Evolutionary conservation across 2,113 vertebrate species (phyloP).

Genomic region (Atlantisia rogersi): DNA sequence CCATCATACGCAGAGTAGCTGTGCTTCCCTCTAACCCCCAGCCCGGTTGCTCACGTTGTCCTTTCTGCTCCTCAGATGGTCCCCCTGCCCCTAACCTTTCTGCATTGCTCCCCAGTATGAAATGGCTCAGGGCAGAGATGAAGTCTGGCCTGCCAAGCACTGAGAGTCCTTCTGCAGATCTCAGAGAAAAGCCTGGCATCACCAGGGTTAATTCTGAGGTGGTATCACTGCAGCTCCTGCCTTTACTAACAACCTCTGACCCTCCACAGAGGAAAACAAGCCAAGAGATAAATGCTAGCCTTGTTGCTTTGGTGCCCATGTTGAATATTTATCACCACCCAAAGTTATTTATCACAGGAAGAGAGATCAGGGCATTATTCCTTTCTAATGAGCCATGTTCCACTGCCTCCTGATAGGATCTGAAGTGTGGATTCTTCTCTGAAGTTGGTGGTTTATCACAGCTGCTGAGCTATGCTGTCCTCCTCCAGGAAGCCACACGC

Average conservation of each 20-base stretch:
- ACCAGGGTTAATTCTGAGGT: not conserved
- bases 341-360: not conserved
- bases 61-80: not conserved
- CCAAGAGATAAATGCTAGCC: not conserved
- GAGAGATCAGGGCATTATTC: not conserved
- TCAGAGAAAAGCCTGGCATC: not conserved
- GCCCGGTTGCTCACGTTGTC: not conserved
- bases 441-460: accelerated
- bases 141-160: not conserved
- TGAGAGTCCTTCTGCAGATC: not conserved
- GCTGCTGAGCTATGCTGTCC: accelerated
- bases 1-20: not conserved
- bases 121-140: accelerated
- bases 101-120: not conserved
- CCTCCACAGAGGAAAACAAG: not conserved
- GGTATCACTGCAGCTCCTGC: not conserved
- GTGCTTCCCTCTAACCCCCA: not conserved
- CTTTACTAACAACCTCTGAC: not conserved
- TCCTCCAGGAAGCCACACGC: accelerated
- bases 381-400: not conserved
- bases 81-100: not conserved
- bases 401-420: not conserved
- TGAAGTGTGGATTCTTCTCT: not conserved
- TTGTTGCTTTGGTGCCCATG: not conserved
- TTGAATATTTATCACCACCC: not conserved